A percentile compares a stretch with the other conserved stretches of the same genome.
Conservation (phyloP, 37 sponge, comb jelly and placozoan genomes). For the Petrosia ficiformis region DNA sequence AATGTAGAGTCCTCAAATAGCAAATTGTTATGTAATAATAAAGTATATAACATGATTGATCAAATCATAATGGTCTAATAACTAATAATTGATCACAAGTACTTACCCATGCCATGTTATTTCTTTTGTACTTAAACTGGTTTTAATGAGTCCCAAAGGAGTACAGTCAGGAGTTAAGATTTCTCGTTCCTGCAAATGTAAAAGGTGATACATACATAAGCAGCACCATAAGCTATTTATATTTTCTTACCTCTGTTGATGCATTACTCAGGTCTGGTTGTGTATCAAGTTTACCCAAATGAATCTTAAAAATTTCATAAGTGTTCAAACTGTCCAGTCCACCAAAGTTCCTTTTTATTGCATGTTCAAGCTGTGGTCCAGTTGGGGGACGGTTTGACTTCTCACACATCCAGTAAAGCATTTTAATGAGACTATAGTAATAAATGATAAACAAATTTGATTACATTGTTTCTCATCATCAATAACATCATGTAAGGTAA, state of each 20-base stretch:
- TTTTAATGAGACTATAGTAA: conserved; percentile 79
- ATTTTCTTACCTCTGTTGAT: conserved; percentile 16
- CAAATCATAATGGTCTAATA: neutral
- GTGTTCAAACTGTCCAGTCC: conserved; percentile 51
- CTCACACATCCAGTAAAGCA: conserved; percentile 82
- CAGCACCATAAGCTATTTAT: neutral
- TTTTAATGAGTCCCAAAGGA: conserved; percentile 68
- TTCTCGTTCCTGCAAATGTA: conserved; percentile 5
- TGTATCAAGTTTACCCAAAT: neutral
- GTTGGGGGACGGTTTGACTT: conserved; percentile 25
- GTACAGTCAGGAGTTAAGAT: conserved; percentile 56
- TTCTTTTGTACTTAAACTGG: conserved; percentile 61
- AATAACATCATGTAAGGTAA: neutral
- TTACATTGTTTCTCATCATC: neutral
- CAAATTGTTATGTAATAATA: no score
- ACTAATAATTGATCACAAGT: neutral
- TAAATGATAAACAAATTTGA: no score
- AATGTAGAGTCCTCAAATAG: conserved; percentile 1
- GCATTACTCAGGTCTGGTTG: conserved; percentile 3
- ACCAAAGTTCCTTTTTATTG: conserved; percentile 88
- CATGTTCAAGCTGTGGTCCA: conserved; percentile 71
- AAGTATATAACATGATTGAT: neutral
- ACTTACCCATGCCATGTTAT: conserved; percentile 75
- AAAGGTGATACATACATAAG: neutral
- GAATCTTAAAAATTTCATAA: conserved; percentile 12